Base-by-base conservation (phyloP, 2,888 invertebrate genomes). In the Chloroclysta siterata region DNA sequence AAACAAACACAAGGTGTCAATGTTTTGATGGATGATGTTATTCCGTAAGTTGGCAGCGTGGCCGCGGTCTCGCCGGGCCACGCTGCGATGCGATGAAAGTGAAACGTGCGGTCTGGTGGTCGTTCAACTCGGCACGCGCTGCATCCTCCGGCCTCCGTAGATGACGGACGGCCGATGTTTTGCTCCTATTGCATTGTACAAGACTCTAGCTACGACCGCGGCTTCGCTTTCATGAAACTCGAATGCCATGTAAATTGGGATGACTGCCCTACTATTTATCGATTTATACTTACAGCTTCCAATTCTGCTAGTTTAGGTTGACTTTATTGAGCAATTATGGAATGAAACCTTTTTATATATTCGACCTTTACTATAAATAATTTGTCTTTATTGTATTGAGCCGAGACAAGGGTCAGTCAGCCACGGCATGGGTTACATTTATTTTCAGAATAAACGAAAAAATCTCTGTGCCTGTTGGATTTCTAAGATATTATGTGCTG, bases 71-170 rank as follows among this genome's bases (percentile, higher is more conserved):
- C 65, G 72, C 71, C 82, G 81, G 81, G 83, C n/a, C n/a, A n/a
- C n/a, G n/a, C n/a, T n/a, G n/a, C n/a, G n/a, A 81, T 83, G 77
- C 79, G 80, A 85, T 85, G 92, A 92, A 92, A 93, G 92, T 92
- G 92, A 92, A 92, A 90, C 79, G 82, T 78, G 81, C 83, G 81
- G 80, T 79, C 77, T 70, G 79, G 77, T 90, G 92, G 92, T 93
- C 92, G 89, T 92, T 93, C 90, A 92, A 92, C 92, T 84, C 91
- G 90, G 92, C 92, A 92, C 92, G 92, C 92, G 91, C 88, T 82
- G 81, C 83, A 81, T 83, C 83, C 82, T 82, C 78, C 71, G 59
- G 53, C 65, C 57, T 66, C 67, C 51, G 63, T 58, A 47, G 67
- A 66, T 70, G 68, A 69, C 70, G 67, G 65, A 59, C 65, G 62